phyloP scores from a whole-genome alignment of 2,888 invertebrate genomes.

The Trichopoda pennipes region DNA sequence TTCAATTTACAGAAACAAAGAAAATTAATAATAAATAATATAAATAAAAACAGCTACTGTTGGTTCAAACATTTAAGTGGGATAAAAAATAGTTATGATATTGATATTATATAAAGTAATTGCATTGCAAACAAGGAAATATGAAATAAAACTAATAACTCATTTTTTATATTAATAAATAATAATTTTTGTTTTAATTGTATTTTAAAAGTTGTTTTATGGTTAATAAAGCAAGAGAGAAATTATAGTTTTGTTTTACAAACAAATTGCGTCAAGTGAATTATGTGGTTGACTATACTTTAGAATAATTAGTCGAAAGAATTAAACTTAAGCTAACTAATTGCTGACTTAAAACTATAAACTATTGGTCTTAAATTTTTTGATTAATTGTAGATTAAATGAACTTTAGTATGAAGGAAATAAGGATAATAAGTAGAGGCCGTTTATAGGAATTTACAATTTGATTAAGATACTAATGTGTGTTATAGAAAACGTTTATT shows the following conservation, averaged over 20 bases:
- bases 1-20: constrained; percentile 23
- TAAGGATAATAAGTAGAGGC: constrained; percentile 12
- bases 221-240: constrained; percentile 52
- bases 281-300: background rate
- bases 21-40: constrained; percentile 24
- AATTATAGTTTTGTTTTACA: background rate
- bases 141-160: constrained; percentile 13
- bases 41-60: constrained; percentile 11
- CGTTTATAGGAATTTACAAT: constrained; percentile 39
- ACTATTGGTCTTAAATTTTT: constrained; percentile 75
- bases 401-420: constrained; percentile 26
- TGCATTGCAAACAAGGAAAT: constrained; percentile 32
- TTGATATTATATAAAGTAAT: constrained; percentile 23
- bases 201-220: background rate
- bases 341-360: constrained; percentile 75
- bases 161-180: background rate
- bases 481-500: constrained; percentile 71
- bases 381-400: constrained; percentile 71
- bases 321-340: constrained; percentile 63
- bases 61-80: background rate
- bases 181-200: background rate
- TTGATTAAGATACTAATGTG: constrained; percentile 75
- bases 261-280: constrained; percentile 19
- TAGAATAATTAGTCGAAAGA: background rate
- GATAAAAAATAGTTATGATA: background rate